phyloP scores from a whole-genome alignment of 2,797 vertebrate genomes.

The Enoplosus armatus region DNA sequence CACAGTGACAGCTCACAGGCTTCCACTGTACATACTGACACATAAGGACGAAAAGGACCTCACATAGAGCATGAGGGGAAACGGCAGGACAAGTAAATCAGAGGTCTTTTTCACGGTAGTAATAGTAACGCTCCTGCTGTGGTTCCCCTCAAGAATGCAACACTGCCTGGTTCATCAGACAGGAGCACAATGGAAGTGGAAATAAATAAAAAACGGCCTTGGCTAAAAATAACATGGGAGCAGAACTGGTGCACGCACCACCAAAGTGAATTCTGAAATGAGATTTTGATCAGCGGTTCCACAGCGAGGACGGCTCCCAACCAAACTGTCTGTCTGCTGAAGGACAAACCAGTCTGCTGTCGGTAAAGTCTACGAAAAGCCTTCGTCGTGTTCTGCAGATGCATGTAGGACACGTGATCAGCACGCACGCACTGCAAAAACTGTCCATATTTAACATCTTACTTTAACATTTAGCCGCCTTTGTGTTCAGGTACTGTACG shows the following conservation, averaged over 20 bases:
- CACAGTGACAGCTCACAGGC: slow-evolving; percentile 12
- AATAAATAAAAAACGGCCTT: slow-evolving; percentile 1
- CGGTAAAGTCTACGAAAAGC: no score
- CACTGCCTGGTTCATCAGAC: slow-evolving; percentile 27
- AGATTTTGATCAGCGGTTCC: slow-evolving; percentile 36
- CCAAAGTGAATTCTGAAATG: background rate
- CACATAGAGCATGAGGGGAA: background rate
- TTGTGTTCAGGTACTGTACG: background rate
- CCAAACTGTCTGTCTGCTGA: background rate
- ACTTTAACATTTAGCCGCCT: background rate
- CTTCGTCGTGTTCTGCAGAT: background rate
- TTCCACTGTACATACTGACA: slow-evolving; percentile 3
- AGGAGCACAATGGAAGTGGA: slow-evolving; percentile 38
- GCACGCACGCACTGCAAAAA: background rate
- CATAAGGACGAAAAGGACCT: slow-evolving; percentile 10
- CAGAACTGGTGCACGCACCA: slow-evolving; percentile 12
- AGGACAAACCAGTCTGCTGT: background rate
- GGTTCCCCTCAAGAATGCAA: slow-evolving; percentile 17
- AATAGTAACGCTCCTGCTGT: background rate
- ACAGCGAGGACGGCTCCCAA: background rate
- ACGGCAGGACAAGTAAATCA: slow-evolving; percentile 26
- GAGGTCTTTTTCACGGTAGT: slow-evolving; percentile 2
- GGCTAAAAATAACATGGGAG: slow-evolving; percentile 57
- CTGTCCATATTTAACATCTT: background rate
- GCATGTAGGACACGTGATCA: background rate